These are phyloP conservation scores for Daboia siamensis DNA, from an alignment of 2,113 vertebrate species.

Conservation along the genomic window DNA sequence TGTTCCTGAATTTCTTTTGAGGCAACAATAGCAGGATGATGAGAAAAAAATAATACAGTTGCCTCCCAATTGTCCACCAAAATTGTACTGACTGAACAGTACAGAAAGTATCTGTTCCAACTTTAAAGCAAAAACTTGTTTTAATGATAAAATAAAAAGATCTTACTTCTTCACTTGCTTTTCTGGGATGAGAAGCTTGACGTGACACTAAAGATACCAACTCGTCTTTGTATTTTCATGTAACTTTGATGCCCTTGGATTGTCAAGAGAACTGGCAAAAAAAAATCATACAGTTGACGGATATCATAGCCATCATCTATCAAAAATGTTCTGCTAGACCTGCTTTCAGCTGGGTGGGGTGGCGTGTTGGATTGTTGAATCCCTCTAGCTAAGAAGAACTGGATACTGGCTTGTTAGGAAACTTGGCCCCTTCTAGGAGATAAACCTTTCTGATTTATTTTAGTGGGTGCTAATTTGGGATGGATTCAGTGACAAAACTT, in stretches of 20 bases:
- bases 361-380: background rate
- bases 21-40: background rate
- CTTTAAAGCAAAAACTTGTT: background rate
- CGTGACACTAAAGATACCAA: background rate
- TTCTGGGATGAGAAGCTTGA: background rate
- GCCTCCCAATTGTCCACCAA: background rate
- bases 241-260: background rate
- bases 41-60: background rate
- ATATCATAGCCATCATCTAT: background rate
- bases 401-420: background rate
- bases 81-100: background rate
- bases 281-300: background rate
- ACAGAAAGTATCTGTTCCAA: background rate
- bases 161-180: background rate
- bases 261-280: background rate
- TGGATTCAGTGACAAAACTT: background rate
- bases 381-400: background rate
- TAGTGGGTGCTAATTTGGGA: background rate
- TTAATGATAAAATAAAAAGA: background rate
- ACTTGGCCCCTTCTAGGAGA: background rate
- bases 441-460: background rate
- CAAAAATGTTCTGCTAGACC: background rate
- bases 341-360: background rate
- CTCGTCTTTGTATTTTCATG: background rate
- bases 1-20: background rate